Evolutionary conservation across 1,140 invertebrate species (phyloP), one percentile per base, ranked within the genome.

Genomic region (Meloidogyne exigua): DNA sequence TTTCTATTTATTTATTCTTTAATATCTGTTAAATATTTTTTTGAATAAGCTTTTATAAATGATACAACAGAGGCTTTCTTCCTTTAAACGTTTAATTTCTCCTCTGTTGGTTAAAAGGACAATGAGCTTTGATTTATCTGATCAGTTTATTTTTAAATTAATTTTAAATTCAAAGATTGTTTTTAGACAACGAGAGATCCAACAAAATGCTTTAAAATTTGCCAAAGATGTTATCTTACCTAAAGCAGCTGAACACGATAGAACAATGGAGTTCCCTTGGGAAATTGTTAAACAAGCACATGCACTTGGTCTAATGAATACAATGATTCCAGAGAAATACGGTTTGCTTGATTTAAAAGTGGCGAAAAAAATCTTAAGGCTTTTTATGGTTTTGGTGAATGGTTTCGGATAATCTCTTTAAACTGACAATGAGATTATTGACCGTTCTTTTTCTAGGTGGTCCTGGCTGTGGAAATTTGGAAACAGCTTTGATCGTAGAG

Each of bases 201-300:
- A 82, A 63, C 25, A 82, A 42, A 84, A 95, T n/a, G 93, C 94
- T 0, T 89, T 92, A n/a, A 96, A 97, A 87, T 98, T 98, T 89
- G 91, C 93, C 0, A 90, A 90, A 72, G 95, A 98, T 85, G 95
- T 96, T 89, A 94, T 98, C 79, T 91, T 95, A 68, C 95, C 95
- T 0, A 91, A 91, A 44, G 95, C 95, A 49, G 92, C 93, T 2
- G 91, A 98, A 77, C 92, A 94, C 89, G 95, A 98, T 89, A 92
- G 91, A 89, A 92, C 91, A 80, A 94, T 94, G 83, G 92, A 94
- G 21, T 98, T 94, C 89, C 96, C 95, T 2, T 95, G 93, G 94
- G 93, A 94, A 12, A 91, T 98, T 80, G 89, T 98, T 3, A 97
- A 98, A 89, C 95, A 97, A 88, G 95, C 94, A 18, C 94, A 93